Base-by-base conservation (phyloP, 2,888 invertebrate species). In the Ptilodon capucinus region DNA sequence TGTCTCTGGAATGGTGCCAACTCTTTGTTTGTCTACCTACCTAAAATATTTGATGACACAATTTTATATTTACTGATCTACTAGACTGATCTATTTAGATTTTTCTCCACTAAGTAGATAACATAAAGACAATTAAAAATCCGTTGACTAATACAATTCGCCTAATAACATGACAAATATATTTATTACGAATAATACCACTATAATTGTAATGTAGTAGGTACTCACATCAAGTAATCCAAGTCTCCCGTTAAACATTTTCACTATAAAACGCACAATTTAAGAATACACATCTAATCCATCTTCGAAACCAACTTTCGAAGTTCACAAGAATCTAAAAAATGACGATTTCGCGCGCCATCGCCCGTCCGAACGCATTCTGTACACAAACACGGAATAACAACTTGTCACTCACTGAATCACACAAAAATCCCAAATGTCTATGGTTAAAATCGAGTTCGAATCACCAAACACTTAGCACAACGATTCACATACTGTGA, bases 261-360 rank as follows among this genome's bases (percentile, higher is more conserved):
- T 65, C 56, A 68, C 65, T 52, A 43, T 48, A 38, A 53, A 40
- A 11, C 51, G 60, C 61, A 47, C 45, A 60, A 54, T 49, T 46
- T 45, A 46, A 42, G 50, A 54, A 52, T 53, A 68, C 62, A 19
- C 58, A 64, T 62, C 46, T 54, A 60, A 53, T 46, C 46, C 36
- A 46, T 49, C 51, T 43, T 45, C 45, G 48, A 57, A 66, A 52
- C 46, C 36, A 68, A 64, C 68, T 65, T 68, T 68, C 56, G 58
- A 61, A 50, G 51, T 56, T 25, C 46, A 53, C 14, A 46, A 48
- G 48, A 54, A 64, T 53, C 68, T 72, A 73, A 79, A 72, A 75
- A 71, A 79, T 74, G 80, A 79, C 67, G 64, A 64, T 68, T 72
- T 78, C 67, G 68, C 81, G 75, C 84, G 79, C 81, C 78, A 69